phyloP scores from a whole-genome alignment of 2,888 invertebrate genomes.

The Antitype chi region DNA sequence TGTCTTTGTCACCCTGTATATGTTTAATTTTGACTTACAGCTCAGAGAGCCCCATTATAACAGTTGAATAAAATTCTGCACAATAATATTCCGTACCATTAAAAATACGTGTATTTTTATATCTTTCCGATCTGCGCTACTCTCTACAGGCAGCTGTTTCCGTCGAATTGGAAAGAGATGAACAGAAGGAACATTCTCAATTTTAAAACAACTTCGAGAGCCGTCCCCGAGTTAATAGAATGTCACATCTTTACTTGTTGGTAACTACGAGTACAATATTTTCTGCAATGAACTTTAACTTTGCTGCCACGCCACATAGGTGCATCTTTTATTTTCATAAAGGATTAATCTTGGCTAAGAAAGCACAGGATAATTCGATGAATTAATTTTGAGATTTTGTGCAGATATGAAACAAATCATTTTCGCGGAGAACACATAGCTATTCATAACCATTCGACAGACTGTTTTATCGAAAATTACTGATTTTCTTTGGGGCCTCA shows the following conservation, averaged over 20 bases:
- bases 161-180: conserved; percentile 56
- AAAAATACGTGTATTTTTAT: conserved; percentile 41
- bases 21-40: conserved; percentile 27
- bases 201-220: conserved; percentile 57
- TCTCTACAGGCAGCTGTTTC: conserved; percentile 43
- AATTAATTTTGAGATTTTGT: neutral
- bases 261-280: conserved; percentile 48
- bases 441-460: too few species aligned
- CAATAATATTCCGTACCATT: conserved; percentile 13
- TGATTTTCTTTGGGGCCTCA: too few species aligned
- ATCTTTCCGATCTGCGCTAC: conserved; percentile 21
- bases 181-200: conserved; percentile 54
- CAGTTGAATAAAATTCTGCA: conserved; percentile 23
- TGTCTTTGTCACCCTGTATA: neutral
- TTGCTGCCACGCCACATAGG: neutral
- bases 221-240: conserved; percentile 62
- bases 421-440: too few species aligned
- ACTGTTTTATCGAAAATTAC: too few species aligned
- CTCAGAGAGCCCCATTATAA: conserved; percentile 40
- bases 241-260: conserved; percentile 62
- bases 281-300: conserved; percentile 40
- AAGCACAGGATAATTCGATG: neutral
- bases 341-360: conserved; percentile 7
- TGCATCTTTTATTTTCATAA: conserved; percentile 14
- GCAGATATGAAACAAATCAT: neutral